These are phyloP conservation scores for Tolypeutes matacus DNA, from an alignment of 2,797 vertebrate species.

Conservation along the genomic window DNA sequence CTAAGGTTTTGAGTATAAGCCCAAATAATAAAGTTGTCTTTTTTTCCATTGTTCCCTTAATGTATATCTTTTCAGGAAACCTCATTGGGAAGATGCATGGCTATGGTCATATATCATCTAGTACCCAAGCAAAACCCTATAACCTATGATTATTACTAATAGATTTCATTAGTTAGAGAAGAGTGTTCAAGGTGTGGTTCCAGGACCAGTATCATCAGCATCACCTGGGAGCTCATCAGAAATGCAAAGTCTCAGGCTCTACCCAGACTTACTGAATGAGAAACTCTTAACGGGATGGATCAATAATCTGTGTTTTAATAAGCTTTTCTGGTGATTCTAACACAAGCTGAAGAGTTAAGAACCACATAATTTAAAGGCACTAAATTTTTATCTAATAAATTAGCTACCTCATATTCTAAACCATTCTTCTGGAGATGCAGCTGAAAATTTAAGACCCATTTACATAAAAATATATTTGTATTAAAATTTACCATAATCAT, in stretches of 20 bases:
- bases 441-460: conserved; percentile 38
- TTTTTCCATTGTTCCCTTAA: neutral
- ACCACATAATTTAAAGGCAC: conserved; percentile 44
- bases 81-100: neutral
- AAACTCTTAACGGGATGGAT: neutral
- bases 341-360: neutral
- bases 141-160: neutral
- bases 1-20: neutral
- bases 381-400: conserved; percentile 35
- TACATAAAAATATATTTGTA: neutral
- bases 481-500: conserved; percentile 8
- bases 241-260: neutral
- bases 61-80: neutral
- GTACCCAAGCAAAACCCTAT: neutral
- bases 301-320: neutral
- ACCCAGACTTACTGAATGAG: neutral
- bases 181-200: neutral
- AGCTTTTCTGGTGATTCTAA: conserved; percentile 14
- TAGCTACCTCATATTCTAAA: conserved; percentile 7
- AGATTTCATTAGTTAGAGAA: neutral
- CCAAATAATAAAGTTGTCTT: neutral
- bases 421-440: conserved; percentile 18
- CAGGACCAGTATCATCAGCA: neutral
- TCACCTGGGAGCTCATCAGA: neutral
- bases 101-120: neutral